These are phyloP conservation scores for Agrochola litura DNA, from an alignment of 2,888 invertebrate genomes.

Conservation along the genomic window DNA sequence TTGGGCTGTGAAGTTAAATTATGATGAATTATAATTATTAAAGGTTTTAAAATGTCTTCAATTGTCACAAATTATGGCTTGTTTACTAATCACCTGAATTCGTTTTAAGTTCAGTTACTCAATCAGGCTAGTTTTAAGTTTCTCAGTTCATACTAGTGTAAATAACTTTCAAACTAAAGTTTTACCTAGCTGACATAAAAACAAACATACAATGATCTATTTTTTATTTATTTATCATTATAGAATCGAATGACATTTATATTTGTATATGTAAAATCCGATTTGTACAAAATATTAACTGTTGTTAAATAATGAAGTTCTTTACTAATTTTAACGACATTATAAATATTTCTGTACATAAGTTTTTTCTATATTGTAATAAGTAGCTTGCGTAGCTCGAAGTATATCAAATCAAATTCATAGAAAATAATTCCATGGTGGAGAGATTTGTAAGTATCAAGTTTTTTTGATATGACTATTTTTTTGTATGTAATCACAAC, in stretches of 20 bases:
- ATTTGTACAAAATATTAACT: conserved; percentile 30
- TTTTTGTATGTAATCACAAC: neutral
- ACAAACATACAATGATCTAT: neutral
- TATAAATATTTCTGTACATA: conserved; percentile 27
- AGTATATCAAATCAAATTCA: conserved; percentile 5
- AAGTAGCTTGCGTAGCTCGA: conserved; percentile 2
- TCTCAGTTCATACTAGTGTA: neutral
- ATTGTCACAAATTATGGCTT: neutral
- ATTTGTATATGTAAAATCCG: conserved; percentile 21
- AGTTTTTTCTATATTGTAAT: neutral
- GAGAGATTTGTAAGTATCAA: neutral
- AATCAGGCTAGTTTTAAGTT: neutral
- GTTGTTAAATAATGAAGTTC: conserved; percentile 19
- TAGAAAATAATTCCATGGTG: neutral
- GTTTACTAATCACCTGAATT: neutral
- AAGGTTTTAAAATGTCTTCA: conserved; percentile 14
- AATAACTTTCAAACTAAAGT: neutral
- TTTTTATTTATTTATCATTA: conserved; percentile 3
- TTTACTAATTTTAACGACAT: conserved; percentile 15
- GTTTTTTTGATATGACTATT: neutral
- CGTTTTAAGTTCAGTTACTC: neutral
- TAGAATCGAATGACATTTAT: conserved; percentile 1
- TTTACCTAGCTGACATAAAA: neutral
- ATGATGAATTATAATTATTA: conserved; percentile 5
- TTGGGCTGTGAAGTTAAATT: conserved; percentile 44